Base-by-base conservation (phyloP, 2,113 vertebrate species). In the Elaphurus davidianus region DNA sequence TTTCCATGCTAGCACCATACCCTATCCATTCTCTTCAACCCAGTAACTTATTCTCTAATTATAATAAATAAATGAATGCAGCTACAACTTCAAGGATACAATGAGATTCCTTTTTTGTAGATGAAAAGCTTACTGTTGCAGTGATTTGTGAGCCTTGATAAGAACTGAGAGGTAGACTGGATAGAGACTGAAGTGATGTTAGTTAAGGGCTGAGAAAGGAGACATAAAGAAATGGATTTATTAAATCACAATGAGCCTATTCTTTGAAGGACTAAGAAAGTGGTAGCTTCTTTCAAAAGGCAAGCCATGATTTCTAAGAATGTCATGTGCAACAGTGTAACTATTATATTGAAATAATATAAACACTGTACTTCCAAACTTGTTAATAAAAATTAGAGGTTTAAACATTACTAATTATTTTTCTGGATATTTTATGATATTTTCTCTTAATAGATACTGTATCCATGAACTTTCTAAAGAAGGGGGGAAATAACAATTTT, bases 211-310 rank as follows among this genome's bases (percentile, higher is more conserved):
- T 74, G 45, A 92, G 19, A 67, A 87, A 64, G 5, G 21, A 85
- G 6, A 36, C 15, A 47, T 47, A 28, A 40, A 50, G 74, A 94
- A 94, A 52, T 81, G 23, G 36, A 94, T 76, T 25, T 40, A 36
- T 47, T 96, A 95, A 97, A 92, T 92, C 11, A 90, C 17, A 82
- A 30, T 87, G 4, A 97, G 54, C 19, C 36, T 92, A n/a, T 85
- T 91, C 62, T 76, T 71, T 91, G 33, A 97, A 95, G 12, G 19
- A 94, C 36, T 52, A 87, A 94, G 84, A 95, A 96, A 50, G n/a
- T 28, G n/a, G 17, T 59, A 92, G n/a, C 47, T 74, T 84, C 40
- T 84, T 74, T 96, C 86, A 92, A 98, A 94, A 93, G 6, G 25
- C 28, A 97, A 67, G 14, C 21, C 28, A 36, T 36, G 79, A 86